Evolutionary conservation across 1,140 invertebrate genomes (phyloP), one percentile per base, ranked within the genome.

Genomic region (Leptoteleia sp.): DNA sequence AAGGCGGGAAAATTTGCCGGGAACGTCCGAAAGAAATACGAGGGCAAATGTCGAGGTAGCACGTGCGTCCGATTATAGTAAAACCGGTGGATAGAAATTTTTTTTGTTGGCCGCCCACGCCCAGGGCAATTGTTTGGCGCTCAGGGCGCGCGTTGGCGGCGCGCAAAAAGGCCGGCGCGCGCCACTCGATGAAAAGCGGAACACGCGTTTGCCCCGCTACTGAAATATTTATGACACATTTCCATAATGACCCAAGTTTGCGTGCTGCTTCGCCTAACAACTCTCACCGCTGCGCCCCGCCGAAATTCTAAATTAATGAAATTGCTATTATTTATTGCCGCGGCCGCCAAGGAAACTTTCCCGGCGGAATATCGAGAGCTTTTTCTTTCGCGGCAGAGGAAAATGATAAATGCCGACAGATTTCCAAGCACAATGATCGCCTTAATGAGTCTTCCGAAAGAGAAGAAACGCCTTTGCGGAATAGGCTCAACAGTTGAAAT

Each of bases 141-240:
- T n/a, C n/a, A n/a, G n/a, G n/a, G n/a, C n/a, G n/a, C n/a, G n/a
- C n/a, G n/a, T n/a, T n/a, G n/a, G n/a, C n/a, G n/a, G n/a, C n/a
- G n/a, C n/a, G n/a, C n/a, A n/a, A n/a, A n/a, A n/a, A n/a, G 62
- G 42, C 64, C 52, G 57, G 31, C 33, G 29, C 17, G 17, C 17
- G 45, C 12, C 27, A 48, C 59, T 8, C 33, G 54, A 75, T 75
- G 48, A 68, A 76, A 68, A 68, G 54, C 57, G 59, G 55, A 52
- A 77, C 73, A 57, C 65, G 57, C 73, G 65, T 76, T 76, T 77
- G 65, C 62, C 29, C 55, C 52, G 64, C 67, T 81, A 50, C 64
- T 81, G 75, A 81, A 81, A 81, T 81, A 81, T 81, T 81, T 77
- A 77, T 78, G 79, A 81, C 61, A 62, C 65, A 81, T 81, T 78